Evolutionary conservation across 2,888 invertebrate genomes (phyloP), one percentile per base, ranked within the genome.

Genomic region (Idaea aversata): DNA sequence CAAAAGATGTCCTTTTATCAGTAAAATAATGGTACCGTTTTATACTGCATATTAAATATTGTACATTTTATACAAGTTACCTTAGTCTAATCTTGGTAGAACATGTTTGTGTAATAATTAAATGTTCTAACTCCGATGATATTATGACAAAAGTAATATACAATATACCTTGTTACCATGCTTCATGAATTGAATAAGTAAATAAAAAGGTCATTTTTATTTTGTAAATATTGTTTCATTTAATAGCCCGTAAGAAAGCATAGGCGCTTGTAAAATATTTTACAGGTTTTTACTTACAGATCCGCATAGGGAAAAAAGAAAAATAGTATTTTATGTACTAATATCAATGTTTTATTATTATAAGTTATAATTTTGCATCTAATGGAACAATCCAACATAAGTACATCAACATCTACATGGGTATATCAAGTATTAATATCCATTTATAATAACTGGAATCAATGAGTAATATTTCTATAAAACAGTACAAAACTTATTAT

Each of bases 51-150:
- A 81, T 82, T 83, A 82, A 25, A 80, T 79, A 85, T 79, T 80
- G 90, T 91, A 91, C 87, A 89, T 90, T 91, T 91, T 92, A 91
- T 91, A 93, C 91, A 88, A 92, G 92, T 93, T 92, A 93, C 92
- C 92, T 87, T 91, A 91, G 89, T 87, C 80, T 91, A 89, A 90
- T 88, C 82, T 90, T 88, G 86, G 87, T 91, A 91, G 88, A 82
- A 85, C 83, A 83, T 87, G 88, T 87, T 88, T 81, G 75, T 87
- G 82, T 88, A 89, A 85, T 47, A 47, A 47, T 85, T 86, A 88
- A 88, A 86, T 90, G 86, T 90, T 90, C 88, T 90, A 89, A 91
- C 87, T 85, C 85, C 82, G 79, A 88, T 77, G 68, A 72, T 85
- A 81, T 84, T 68, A 70, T 71, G 72, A 87, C 83, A 85, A 88